These are phyloP conservation scores for Ylistrum balloti DNA, from an alignment of 1,140 invertebrate species.

Conservation along the genomic window DNA sequence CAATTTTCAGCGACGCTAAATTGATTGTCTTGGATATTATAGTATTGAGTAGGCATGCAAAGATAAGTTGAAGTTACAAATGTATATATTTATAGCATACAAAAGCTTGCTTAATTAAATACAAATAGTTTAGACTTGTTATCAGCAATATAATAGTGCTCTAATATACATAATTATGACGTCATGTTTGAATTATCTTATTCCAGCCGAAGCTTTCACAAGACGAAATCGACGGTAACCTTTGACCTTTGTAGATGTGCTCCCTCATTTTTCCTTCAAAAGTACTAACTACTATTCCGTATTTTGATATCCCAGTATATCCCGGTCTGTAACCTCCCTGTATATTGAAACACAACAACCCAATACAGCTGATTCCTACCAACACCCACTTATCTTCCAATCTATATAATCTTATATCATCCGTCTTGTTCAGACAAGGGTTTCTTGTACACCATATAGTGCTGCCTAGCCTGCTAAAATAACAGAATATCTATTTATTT, in stretches of 20 bases:
- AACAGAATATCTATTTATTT: too few species aligned
- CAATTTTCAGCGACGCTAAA: not conserved
- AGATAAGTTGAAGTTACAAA: not conserved
- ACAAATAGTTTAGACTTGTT: not conserved
- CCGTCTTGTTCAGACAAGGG: too few species aligned
- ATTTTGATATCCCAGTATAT: not conserved
- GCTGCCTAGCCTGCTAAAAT: too few species aligned
- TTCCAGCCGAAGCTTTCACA: conserved; percentile 62
- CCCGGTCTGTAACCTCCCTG: not conserved
- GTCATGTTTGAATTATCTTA: not conserved
- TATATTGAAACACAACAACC: not conserved
- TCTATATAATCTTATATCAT: too few species aligned
- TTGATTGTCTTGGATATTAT: conserved; percentile 8
- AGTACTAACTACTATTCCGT: conserved; percentile 30
- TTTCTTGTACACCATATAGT: too few species aligned
- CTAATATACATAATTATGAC: not conserved
- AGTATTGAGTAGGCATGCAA: not conserved
- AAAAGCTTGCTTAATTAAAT: not conserved
- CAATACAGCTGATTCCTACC: too few species aligned
- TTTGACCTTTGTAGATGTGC: conserved; percentile 48
- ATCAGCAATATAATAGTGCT: not conserved
- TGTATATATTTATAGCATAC: not conserved
- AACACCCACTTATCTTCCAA: too few species aligned
- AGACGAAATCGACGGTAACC: conserved; percentile 61
- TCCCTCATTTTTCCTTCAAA: conserved; percentile 46